Evolutionary conservation across 1,140 invertebrate genomes (phyloP).

Genomic region (Macrosteles quadrilineatus): DNA sequence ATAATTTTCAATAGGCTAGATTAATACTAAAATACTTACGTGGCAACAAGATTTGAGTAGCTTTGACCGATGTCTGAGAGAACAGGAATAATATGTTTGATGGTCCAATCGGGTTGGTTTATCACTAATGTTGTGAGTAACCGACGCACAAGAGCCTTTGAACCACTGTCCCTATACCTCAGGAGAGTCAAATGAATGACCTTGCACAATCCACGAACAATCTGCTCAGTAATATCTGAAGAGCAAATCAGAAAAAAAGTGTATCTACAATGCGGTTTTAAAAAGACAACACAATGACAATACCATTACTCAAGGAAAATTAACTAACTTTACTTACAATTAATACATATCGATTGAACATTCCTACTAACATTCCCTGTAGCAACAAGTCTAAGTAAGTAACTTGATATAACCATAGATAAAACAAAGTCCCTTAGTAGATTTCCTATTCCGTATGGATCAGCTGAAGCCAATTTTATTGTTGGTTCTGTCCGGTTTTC

Average conservation of each 20-base stretch:
- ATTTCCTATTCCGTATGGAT: no score
- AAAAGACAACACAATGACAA: no score
- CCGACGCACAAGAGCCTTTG: slow-evolving; percentile 69
- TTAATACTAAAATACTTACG: slow-evolving; percentile 54
- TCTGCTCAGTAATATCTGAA: slow-evolving; percentile 74
- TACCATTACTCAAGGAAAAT: no score
- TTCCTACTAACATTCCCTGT: no score
- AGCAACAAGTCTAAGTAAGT: no score
- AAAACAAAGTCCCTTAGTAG: no score
- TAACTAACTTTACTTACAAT: no score
- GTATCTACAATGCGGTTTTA: not conserved
- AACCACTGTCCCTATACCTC: slow-evolving; percentile 74
- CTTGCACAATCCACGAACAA: slow-evolving; percentile 76
- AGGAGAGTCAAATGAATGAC: slow-evolving; percentile 70
- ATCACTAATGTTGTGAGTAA: slow-evolving; percentile 66
- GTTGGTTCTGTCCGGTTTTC: no score
- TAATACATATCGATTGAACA: no score
- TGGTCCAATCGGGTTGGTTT: slow-evolving; percentile 65
- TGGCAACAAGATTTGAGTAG: slow-evolving; percentile 65
- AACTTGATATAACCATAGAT: no score
- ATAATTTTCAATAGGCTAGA: no score
- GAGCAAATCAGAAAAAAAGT: slow-evolving; percentile 40
- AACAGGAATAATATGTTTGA: slow-evolving; percentile 66
- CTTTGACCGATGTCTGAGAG: slow-evolving; percentile 63
- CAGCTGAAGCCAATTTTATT: no score